Evolutionary conservation across 2,888 invertebrate species (phyloP).

Genomic region (Emmelina monodactyla): DNA sequence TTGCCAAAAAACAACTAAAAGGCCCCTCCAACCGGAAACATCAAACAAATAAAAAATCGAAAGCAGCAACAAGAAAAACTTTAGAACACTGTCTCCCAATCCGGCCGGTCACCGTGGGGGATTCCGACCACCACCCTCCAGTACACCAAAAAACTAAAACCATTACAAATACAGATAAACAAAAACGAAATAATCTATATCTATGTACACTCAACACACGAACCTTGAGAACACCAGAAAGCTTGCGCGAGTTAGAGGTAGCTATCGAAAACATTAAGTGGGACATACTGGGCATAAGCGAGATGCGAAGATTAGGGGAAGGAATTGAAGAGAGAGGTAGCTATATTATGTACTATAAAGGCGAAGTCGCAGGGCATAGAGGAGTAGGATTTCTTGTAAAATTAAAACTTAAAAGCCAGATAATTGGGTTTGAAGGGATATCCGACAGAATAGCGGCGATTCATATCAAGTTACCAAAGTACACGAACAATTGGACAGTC

Average conservation of each 20-base stretch:
- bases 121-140: slow-evolving; percentile 8
- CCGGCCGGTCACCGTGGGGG: slow-evolving; percentile 5
- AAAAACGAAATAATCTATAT: slow-evolving; percentile 1
- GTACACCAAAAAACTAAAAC: neutral
- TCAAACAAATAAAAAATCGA: neutral
- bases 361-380: slow-evolving; percentile 8
- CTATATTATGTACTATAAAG: slow-evolving; percentile 9
- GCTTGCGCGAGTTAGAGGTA: slow-evolving; percentile 2
- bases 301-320: neutral
- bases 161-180: too few relatives aligned
- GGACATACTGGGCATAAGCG: neutral
- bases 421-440: slow-evolving; percentile 8
- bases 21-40: neutral
- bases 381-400: slow-evolving; percentile 14
- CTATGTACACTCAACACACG: slow-evolving; percentile 4
- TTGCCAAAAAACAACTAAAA: neutral
- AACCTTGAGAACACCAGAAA: slow-evolving; percentile 4
- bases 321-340: neutral
- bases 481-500: slow-evolving; percentile 10
- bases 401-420: slow-evolving; percentile 8
- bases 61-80: neutral
- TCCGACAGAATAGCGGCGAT: slow-evolving; percentile 14
- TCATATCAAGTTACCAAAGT: slow-evolving; percentile 10
- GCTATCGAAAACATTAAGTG: neutral
- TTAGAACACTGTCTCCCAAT: slow-evolving; percentile 3